Percentiles rank a stretch among this genome's conserved stretches.
These are phyloP conservation scores for Sigmodon hispidus DNA, from an alignment of 2,113 vertebrate genomes.

Conservation along the genomic window DNA sequence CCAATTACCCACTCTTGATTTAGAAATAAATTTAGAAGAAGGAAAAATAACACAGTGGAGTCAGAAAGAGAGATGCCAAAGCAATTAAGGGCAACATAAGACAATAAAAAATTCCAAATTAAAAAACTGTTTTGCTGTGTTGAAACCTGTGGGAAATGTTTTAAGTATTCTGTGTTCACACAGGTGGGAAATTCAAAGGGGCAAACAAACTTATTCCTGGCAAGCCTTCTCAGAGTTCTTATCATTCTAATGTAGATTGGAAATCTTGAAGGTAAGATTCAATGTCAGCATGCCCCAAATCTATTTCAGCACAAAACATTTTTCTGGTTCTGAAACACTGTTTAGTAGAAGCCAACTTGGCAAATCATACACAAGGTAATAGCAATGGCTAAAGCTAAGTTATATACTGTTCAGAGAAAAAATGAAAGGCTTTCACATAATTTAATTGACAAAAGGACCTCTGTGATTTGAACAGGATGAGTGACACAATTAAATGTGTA, in stretches of 20 bases:
- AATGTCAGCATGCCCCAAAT: conserved; percentile 28
- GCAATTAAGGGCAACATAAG: conserved; percentile 16
- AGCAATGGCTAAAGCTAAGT: conserved; percentile 32
- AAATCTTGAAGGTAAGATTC: conserved; percentile 9
- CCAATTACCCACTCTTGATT: conserved; percentile 43
- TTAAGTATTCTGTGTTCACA: neutral
- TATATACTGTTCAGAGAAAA: conserved; percentile 22
- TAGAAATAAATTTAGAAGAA: conserved; percentile 43
- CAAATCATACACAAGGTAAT: conserved; percentile 7
- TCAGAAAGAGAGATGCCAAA: conserved; percentile 51
- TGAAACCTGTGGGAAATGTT: neutral
- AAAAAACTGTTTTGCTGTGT: conserved; percentile 1
- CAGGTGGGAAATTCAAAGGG: conserved; percentile 25
- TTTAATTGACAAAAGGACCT: conserved; percentile 21
- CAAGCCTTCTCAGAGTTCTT: conserved; percentile 27
- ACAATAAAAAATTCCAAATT: conserved; percentile 18
- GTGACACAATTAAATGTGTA: conserved; percentile 1
- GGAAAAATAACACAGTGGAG: conserved; percentile 35
- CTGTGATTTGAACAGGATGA: conserved; percentile 1
- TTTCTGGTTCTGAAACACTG: conserved; percentile 27
- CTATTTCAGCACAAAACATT: neutral
- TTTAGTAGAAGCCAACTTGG: conserved; percentile 22
- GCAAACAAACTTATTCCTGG: conserved; percentile 35
- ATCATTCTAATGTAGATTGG: neutral
- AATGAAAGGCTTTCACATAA: conserved; percentile 43